Evolutionary conservation across 1,140 invertebrate species (phyloP).

Genomic region (Drosophila aff.): DNA sequence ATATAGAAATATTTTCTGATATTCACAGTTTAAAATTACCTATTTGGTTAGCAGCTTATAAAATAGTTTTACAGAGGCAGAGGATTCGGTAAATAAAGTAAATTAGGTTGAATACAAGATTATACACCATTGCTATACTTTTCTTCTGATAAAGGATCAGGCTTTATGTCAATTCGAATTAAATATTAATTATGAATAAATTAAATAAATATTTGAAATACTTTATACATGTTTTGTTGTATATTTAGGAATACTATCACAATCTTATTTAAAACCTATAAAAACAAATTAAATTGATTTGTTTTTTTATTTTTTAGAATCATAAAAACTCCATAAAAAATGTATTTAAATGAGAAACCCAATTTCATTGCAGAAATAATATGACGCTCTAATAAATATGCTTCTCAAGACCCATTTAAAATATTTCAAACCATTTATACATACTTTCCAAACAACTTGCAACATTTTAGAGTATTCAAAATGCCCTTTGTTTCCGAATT

Average conservation of each 20-base stretch:
- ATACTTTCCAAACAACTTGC: background rate
- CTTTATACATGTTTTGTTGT: too few species aligned
- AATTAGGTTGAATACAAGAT: too few species aligned
- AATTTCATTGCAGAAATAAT: too few species aligned
- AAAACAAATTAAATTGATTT: too few species aligned
- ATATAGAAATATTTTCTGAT: background rate
- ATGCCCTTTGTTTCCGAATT: background rate
- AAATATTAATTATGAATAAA: too few species aligned
- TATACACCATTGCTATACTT: too few species aligned
- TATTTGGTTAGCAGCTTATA: background rate
- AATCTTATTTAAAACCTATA: too few species aligned
- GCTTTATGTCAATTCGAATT: too few species aligned
- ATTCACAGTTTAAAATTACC: background rate
- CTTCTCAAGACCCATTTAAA: background rate
- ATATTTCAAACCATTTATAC: background rate
- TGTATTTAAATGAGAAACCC: background rate
- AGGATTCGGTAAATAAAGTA: background rate
- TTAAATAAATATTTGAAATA: too few species aligned
- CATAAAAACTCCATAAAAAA: background rate
- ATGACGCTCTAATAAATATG: background rate
- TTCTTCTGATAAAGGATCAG: too few species aligned
- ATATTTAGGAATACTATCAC: too few species aligned
- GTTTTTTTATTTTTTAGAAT: background rate
- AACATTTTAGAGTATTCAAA: slow-evolving; percentile 8
- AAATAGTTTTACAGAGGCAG: background rate